Evolutionary conservation across 2,797 vertebrate species (phyloP).

Genomic region (Diplodus puntazzo): DNA sequence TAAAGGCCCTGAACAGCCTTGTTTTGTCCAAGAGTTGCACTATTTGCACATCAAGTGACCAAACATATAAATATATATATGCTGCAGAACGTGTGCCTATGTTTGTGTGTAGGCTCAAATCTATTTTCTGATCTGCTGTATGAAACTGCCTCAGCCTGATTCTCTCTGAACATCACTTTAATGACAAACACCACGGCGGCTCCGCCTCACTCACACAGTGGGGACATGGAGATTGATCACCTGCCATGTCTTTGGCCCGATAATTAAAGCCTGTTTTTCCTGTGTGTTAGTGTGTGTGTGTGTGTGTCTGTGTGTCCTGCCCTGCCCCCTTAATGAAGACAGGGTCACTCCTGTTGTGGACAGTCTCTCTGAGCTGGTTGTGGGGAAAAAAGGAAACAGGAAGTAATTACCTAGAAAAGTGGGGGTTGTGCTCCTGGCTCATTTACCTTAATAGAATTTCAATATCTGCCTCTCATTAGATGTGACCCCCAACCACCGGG

Average conservation of each 20-base stretch:
- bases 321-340: constrained; percentile 76
- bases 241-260: constrained; percentile 72
- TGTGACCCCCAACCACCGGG: constrained; percentile 77
- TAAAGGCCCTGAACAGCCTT: background rate
- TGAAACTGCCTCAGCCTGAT: constrained; percentile 51
- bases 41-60: background rate
- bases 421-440: constrained; percentile 87
- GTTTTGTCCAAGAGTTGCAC: background rate
- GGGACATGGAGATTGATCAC: constrained; percentile 76
- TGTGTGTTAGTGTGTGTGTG: constrained; percentile 30
- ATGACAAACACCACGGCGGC: constrained; percentile 51
- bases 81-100: background rate
- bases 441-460: constrained; percentile 91
- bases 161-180: constrained; percentile 66
- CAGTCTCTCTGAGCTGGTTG: constrained; percentile 75
- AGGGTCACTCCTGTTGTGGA: constrained; percentile 58
- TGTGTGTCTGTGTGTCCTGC: constrained; percentile 50
- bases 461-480: constrained; percentile 86
- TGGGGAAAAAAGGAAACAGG: constrained; percentile 61
- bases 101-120: constrained; percentile 17
- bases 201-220: constrained; percentile 34
- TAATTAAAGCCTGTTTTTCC: constrained; percentile 76
- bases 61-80: background rate
- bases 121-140: constrained; percentile 39
- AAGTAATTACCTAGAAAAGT: constrained; percentile 91